Evolutionary conservation across 2,888 invertebrate genomes (phyloP), one percentile per base, ranked within the genome.

Genomic region (Eutolmus rufibarbis): DNA sequence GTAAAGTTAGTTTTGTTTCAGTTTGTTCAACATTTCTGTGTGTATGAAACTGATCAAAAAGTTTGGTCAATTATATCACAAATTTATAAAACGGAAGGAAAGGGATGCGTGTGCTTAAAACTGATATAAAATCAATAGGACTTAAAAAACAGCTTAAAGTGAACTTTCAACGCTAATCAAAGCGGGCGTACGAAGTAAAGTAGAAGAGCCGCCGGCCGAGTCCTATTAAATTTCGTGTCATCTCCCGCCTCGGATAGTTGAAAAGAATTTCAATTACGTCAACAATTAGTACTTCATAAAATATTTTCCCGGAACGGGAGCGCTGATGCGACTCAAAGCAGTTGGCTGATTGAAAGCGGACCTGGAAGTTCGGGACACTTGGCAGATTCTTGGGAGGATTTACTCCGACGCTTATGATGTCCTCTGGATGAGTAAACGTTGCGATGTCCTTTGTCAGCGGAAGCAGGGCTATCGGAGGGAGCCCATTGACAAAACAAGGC

Each of bases 211-310:
- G 12, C 12, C 16, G 43, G 43, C 43, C 43, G 19, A 79, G 28
- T 4, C 46, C 46, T 46, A 79, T 79, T 66, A 23, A 79, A 51
- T 79, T 51, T 46, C 43, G 28, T 79, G 51, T 46, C 28, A 28
- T 51, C 28, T 5, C 28, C 28, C 66, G 28, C 28, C 56, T 28
- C n/a, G 16, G 3, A 51, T 31, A 46, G n/a, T 79, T 51, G 51
- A 31, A 56, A 79, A 28, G 79, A 79, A 79, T 79, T 79, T 79
- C 79, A 79, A 79, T 79, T 79, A 79, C 79, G 51, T 46, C 12
- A 46, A 51, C 79, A 79, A 79, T 79, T 79, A 79, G 51, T 31
- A 40, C 31, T 78, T 78, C 23, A 46, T 79, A 51, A 78, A 78
- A 78, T 78, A 66, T 78, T 40, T 40, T 19, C 43, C 78, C 51